Conservation (phyloP, 1,140 invertebrate genomes). For the Nasonia longicornis region DNA sequence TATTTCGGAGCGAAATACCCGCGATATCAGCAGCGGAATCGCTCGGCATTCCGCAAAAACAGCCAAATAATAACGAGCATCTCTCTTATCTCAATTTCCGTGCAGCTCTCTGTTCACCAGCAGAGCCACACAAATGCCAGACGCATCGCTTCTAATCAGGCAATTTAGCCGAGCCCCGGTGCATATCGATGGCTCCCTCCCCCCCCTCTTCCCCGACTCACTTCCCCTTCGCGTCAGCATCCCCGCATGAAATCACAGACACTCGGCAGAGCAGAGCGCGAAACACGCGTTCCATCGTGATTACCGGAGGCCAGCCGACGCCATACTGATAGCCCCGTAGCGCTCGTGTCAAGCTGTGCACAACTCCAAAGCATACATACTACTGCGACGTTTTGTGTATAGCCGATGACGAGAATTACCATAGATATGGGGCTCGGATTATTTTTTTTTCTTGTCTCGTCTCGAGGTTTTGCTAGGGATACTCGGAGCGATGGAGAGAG, state of each 20-base stretch:
- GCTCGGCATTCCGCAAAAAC: neutral
- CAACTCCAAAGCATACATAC: neutral
- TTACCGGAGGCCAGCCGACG: neutral
- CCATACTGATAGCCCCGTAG: neutral
- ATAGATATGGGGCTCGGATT: neutral
- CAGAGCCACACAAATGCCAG: neutral
- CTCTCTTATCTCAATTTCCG: neutral
- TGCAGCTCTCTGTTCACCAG: neutral
- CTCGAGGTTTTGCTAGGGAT: too few relatives aligned
- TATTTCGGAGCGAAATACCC: too few relatives aligned
- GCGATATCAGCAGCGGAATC: too few relatives aligned
- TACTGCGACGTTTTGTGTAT: neutral
- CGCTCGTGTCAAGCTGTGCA: neutral
- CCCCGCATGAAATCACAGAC: neutral
- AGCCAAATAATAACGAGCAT: neutral
- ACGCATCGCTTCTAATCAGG: conserved; percentile 11
- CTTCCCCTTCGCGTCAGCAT: neutral
- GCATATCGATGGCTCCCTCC: neutral
- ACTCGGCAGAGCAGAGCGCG: neutral
- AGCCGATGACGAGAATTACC: neutral
- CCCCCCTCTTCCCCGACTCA: too few relatives aligned
- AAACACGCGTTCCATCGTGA: conserved; percentile 20
- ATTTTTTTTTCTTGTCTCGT: neutral
- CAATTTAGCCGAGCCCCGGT: conserved; percentile 4
- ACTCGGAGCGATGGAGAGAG: neutral